Conservation (phyloP, 2,113 vertebrate genomes). For the Orycteropus afer region DNA sequence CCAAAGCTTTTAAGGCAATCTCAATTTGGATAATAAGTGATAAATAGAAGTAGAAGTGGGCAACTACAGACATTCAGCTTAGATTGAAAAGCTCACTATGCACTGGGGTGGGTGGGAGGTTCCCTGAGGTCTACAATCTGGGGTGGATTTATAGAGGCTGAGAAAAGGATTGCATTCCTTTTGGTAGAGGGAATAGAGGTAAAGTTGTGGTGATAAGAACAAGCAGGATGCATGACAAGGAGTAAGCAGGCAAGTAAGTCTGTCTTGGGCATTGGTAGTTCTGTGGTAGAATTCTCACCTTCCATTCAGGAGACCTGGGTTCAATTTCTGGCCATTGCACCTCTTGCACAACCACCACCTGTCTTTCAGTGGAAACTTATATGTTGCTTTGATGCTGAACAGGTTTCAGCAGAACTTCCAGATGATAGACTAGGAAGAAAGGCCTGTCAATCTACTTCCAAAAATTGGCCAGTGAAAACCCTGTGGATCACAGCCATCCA, state of each 20-base stretch:
- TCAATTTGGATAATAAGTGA: neutral
- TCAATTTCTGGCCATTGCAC: neutral
- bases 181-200: neutral
- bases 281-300: neutral
- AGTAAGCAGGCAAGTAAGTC: neutral
- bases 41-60: neutral
- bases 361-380: neutral
- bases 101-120: rapidly evolving
- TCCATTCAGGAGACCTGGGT: neutral
- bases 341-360: neutral
- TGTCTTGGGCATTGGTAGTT: neutral
- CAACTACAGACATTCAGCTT: neutral
- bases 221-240: neutral
- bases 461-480: neutral
- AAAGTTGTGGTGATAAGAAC: rapidly evolving
- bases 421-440: neutral
- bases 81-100: neutral
- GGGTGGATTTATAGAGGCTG: neutral
- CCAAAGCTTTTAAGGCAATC: too few species aligned
- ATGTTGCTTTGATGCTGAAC: neutral
- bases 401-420: neutral
- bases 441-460: neutral
- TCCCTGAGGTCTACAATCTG: too few species aligned
- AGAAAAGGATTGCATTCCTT: neutral
- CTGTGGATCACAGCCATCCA: neutral